A percentile compares a stretch with the other conserved stretches of the same genome.
Conservation (phyloP, 2,888 invertebrate genomes). For the Drosophila histrio region DNA sequence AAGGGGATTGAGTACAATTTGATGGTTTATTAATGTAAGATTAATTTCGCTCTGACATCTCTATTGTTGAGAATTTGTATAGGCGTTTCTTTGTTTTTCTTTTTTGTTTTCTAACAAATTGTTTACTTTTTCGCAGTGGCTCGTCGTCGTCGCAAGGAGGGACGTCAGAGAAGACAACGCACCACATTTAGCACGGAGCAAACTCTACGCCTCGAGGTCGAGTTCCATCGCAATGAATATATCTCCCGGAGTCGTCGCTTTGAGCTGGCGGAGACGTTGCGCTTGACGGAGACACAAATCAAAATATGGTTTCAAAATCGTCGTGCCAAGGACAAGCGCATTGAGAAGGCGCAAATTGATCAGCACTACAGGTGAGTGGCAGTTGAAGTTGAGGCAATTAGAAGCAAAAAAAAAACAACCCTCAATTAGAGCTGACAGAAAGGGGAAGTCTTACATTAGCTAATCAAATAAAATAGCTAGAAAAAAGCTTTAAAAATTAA, state of each 20-base stretch:
- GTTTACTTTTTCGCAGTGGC: conserved; percentile 87
- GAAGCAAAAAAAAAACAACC: no score
- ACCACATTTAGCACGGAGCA: conserved; percentile 98
- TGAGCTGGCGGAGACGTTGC: conserved; percentile 89
- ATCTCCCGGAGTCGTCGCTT: conserved; percentile 93
- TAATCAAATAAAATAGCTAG: no score
- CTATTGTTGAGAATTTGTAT: no score
- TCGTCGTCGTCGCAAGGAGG: conserved; percentile 93
- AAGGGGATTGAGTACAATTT: conserved; percentile 42
- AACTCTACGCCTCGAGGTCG: conserved; percentile 94
- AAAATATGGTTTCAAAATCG: conserved; percentile 98
- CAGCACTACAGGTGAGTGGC: conserved; percentile 93
- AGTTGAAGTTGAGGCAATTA: no score
- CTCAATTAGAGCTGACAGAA: no score
- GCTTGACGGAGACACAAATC: conserved; percentile 91
- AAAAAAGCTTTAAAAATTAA: no score
- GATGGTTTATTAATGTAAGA: conserved; percentile 71
- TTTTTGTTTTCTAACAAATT: no score
- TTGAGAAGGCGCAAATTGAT: conserved; percentile 97
- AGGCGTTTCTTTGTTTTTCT: no score
- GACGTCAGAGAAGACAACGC: conserved; percentile 93
- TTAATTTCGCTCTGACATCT: conserved; percentile 79
- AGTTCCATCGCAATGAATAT: conserved; percentile 96
- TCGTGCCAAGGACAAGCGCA: conserved; percentile 97
- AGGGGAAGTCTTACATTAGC: no score